Evolutionary conservation across 23 tunicate genomes (phyloP).

Genomic region (Styela clava): DNA sequence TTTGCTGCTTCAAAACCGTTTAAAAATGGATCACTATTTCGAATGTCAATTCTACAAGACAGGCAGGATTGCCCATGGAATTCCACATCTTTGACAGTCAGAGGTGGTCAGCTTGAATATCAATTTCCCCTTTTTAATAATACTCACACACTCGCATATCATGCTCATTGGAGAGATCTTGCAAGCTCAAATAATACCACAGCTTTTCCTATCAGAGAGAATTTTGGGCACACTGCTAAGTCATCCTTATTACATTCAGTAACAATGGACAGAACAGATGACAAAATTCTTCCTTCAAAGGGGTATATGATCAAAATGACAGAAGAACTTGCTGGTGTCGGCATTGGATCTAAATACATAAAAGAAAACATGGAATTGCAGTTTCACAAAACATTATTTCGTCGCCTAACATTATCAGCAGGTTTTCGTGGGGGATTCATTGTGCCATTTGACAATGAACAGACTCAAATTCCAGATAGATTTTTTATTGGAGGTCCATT

Average conservation of each 20-base stretch:
- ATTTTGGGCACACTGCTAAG: slow-evolving; percentile 75
- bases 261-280: slow-evolving; percentile 50
- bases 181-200: slow-evolving; percentile 13
- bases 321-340: slow-evolving; percentile 72
- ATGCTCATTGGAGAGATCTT: slow-evolving; percentile 65
- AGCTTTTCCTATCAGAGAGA: slow-evolving; percentile 49
- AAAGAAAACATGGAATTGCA: slow-evolving; percentile 52
- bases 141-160: slow-evolving; percentile 49
- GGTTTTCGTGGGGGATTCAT: slow-evolving; percentile 47
- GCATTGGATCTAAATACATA: slow-evolving; percentile 39
- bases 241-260: slow-evolving; percentile 65
- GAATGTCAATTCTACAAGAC: slow-evolving; percentile 35
- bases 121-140: slow-evolving; percentile 45
- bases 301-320: slow-evolving; percentile 54
- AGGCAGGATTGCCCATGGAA: slow-evolving; percentile 73
- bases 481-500: slow-evolving; percentile 91
- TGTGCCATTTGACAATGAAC: slow-evolving; percentile 17
- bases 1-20: slow-evolving; percentile 49
- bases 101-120: slow-evolving; percentile 42
- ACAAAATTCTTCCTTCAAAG: slow-evolving; percentile 45
- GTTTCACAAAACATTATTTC: slow-evolving; percentile 27
- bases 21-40: slow-evolving; percentile 15
- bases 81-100: slow-evolving; percentile 26
- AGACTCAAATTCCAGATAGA: slow-evolving; percentile 23
- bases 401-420: slow-evolving; percentile 46